Conservation (phyloP, 1,140 invertebrate species). For the Pantala flavescens region DNA sequence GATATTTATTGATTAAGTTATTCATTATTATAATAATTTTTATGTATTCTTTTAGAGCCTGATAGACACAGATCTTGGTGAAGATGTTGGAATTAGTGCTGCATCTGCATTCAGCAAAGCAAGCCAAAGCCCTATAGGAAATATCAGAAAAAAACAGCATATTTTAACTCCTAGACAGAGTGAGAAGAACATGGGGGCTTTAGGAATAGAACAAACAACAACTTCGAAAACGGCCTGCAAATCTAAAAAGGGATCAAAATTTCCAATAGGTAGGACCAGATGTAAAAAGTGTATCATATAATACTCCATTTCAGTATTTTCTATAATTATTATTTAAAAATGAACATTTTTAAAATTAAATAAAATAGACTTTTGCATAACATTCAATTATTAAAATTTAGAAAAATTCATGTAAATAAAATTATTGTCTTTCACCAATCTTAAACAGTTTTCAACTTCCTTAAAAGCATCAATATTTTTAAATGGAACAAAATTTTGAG, state of each 20-base stretch:
- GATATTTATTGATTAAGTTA: too few species aligned
- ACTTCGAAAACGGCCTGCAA: neutral
- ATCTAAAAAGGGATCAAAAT: neutral
- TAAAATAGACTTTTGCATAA: too few species aligned
- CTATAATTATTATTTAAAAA: too few species aligned
- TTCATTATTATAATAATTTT: too few species aligned
- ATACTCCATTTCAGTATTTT: neutral
- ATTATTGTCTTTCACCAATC: too few species aligned
- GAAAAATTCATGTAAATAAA: too few species aligned
- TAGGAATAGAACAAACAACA: neutral
- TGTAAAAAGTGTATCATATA: neutral
- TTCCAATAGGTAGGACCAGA: neutral
- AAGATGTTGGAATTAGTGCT: slow-evolving; percentile 37
- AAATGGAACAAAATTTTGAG: too few species aligned
- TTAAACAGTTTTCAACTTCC: too few species aligned
- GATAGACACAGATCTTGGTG: slow-evolving; percentile 62
- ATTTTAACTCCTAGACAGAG: slow-evolving; percentile 69
- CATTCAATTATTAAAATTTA: too few species aligned
- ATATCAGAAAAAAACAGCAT: slow-evolving; percentile 55
- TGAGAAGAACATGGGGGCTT: slow-evolving; percentile 51
- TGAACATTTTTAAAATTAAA: too few species aligned
- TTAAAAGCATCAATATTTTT: too few species aligned
- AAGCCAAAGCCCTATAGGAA: slow-evolving; percentile 66
- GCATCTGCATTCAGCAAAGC: slow-evolving; percentile 39
- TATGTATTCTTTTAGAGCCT: slow-evolving; percentile 49